Conservation (phyloP, 2,113 vertebrate species). For the Serilophus lunatus region DNA sequence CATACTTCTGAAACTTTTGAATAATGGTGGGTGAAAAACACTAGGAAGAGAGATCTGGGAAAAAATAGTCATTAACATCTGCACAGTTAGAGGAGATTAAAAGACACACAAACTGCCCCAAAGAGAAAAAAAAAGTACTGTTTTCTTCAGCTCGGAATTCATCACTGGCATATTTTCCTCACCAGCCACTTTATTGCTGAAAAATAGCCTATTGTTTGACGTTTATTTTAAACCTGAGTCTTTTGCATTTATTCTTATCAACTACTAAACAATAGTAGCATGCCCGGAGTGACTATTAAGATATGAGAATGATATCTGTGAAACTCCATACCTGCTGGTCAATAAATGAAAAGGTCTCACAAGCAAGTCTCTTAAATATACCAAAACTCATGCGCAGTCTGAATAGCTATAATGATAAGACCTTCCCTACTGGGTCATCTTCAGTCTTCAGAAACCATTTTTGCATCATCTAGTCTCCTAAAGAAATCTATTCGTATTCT, state of each 20-base stretch:
- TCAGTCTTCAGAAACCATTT: background rate
- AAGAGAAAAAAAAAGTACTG: background rate
- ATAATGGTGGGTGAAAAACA: background rate
- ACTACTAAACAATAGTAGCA: background rate
- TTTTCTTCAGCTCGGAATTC: background rate
- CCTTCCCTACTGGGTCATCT: background rate
- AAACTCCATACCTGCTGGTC: background rate
- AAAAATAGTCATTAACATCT: background rate
- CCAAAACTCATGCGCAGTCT: background rate
- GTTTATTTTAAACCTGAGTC: background rate
- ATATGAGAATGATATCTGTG: background rate
- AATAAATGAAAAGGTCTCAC: background rate
- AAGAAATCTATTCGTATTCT: background rate
- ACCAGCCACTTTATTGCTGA: background rate
- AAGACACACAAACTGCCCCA: background rate
- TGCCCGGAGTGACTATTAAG: background rate
- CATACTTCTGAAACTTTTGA: background rate
- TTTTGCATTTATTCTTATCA: background rate
- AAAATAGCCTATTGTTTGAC: background rate
- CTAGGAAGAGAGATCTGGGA: background rate
- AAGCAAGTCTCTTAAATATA: background rate
- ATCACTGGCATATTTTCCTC: background rate
- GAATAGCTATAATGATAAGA: background rate
- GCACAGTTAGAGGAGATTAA: background rate
- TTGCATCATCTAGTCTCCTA: background rate